Evolutionary conservation across 2,113 vertebrate genomes (phyloP).

Genomic region (Phoxinus phoxinus): DNA sequence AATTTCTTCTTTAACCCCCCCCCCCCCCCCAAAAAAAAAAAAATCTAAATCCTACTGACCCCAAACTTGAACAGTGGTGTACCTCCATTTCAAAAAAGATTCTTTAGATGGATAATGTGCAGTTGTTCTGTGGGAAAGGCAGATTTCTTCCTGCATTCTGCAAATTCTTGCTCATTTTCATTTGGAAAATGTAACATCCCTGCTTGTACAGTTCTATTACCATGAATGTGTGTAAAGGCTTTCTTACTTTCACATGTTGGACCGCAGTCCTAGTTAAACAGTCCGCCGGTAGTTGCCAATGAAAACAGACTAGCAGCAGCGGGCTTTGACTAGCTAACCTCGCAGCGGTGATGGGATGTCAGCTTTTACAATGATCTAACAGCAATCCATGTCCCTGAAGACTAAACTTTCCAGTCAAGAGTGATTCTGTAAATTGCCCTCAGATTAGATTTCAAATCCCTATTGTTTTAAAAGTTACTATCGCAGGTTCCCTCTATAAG

Average conservation of each 20-base stretch:
- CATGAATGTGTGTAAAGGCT: conserved; percentile 1
- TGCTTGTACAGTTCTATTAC: conserved; percentile 17
- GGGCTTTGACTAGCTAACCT: conserved; percentile 49
- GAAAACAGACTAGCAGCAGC: conserved; percentile 54
- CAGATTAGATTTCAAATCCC: conserved; percentile 27
- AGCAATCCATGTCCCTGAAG: neutral
- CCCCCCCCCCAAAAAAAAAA: too few species aligned
- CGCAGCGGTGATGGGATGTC: conserved; percentile 21
- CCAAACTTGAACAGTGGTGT: neutral
- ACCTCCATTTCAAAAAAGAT: neutral
- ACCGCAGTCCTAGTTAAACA: conserved; percentile 50
- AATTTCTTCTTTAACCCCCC: too few species aligned
- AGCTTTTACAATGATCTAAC: conserved; percentile 28
- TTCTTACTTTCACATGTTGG: conserved; percentile 52
- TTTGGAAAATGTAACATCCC: conserved; percentile 28
- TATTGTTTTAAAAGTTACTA: conserved; percentile 8
- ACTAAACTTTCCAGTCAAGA: conserved; percentile 26
- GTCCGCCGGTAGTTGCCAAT: conserved; percentile 55
- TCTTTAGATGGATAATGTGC: neutral
- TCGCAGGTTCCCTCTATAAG: neutral
- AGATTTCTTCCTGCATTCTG: neutral
- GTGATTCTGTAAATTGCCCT: conserved; percentile 5
- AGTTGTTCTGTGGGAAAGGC: conserved; percentile 26
- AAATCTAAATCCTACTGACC: neutral
- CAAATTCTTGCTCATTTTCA: conserved; percentile 30